Conservation (phyloP, 2,113 vertebrate species). For the Pantherophis guttatus region DNA sequence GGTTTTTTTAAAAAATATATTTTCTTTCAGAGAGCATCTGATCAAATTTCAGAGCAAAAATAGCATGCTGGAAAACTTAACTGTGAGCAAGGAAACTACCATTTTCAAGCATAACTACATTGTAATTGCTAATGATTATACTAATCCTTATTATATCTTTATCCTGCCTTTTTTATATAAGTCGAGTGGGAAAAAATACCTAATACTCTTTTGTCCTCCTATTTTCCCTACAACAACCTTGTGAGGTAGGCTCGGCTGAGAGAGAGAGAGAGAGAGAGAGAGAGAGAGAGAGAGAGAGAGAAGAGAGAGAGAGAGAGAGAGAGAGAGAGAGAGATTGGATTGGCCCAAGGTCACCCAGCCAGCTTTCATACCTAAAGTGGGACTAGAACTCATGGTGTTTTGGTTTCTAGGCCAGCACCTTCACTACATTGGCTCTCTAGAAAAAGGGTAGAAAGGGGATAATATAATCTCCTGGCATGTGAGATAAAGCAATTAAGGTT, state of each 20-base stretch:
- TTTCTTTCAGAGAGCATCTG: conserved; percentile 33
- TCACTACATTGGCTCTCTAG: not conserved
- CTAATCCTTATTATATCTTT: not conserved
- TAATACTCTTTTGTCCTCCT: not conserved
- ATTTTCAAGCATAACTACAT: not conserved
- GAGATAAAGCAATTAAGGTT: conserved; percentile 22
- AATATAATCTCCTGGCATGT: conserved; percentile 13
- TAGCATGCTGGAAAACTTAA: not conserved
- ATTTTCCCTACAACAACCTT: not conserved
- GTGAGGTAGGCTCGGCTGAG: not conserved
- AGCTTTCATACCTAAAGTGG: not conserved
- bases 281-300: too few species aligned
- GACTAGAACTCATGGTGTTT: not conserved
- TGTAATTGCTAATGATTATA: not conserved
- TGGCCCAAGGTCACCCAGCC: not conserved
- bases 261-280: not conserved
- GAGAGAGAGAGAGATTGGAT: too few species aligned
- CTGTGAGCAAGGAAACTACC: not conserved
- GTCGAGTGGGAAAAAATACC: not conserved
- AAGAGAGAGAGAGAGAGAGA: too few species aligned
- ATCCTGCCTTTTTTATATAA: not conserved
- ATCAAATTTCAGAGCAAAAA: conserved; percentile 20
- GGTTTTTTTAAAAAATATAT: not conserved
- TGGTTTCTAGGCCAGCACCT: not conserved
- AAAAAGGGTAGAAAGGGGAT: not conserved